phyloP scores from a whole-genome alignment of 1,140 invertebrate species.

The Aphidius ervi region DNA sequence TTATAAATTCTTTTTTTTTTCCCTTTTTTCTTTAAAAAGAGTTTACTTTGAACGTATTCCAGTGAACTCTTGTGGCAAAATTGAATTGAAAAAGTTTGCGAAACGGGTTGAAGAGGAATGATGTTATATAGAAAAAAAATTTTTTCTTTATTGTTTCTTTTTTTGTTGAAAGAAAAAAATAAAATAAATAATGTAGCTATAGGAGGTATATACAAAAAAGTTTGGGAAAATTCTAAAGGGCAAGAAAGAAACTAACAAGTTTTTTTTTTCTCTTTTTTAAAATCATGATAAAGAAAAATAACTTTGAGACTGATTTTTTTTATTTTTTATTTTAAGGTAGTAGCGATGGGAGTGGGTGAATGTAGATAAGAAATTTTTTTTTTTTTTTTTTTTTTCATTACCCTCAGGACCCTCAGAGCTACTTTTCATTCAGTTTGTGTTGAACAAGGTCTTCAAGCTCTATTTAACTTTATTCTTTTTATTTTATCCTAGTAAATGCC shows the following conservation, averaged over 20 bases:
- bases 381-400: too few relatives aligned
- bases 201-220: neutral
- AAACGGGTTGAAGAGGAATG: constrained; percentile 9
- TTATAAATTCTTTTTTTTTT: too few relatives aligned
- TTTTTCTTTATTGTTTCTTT: neutral
- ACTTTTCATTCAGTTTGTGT: too few relatives aligned
- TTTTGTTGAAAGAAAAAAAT: neutral
- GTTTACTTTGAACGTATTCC: neutral
- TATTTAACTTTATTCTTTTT: too few relatives aligned
- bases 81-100: constrained; percentile 17
- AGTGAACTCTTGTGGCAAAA: constrained; percentile 15
- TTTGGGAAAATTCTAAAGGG: neutral
- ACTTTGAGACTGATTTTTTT: too few relatives aligned
- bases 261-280: neutral
- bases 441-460: too few relatives aligned
- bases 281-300: too few relatives aligned
- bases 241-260: neutral
- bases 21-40: neutral
- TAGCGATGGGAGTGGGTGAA: too few relatives aligned
- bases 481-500: too few relatives aligned
- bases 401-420: too few relatives aligned
- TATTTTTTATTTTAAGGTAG: too few relatives aligned
- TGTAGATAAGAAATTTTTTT: too few relatives aligned
- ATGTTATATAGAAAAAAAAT: neutral
- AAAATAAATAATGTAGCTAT: neutral